Evolutionary conservation across 2,113 vertebrate genomes (phyloP), one percentile per base, ranked within the genome.

Genomic region (Chaetura pelagica): DNA sequence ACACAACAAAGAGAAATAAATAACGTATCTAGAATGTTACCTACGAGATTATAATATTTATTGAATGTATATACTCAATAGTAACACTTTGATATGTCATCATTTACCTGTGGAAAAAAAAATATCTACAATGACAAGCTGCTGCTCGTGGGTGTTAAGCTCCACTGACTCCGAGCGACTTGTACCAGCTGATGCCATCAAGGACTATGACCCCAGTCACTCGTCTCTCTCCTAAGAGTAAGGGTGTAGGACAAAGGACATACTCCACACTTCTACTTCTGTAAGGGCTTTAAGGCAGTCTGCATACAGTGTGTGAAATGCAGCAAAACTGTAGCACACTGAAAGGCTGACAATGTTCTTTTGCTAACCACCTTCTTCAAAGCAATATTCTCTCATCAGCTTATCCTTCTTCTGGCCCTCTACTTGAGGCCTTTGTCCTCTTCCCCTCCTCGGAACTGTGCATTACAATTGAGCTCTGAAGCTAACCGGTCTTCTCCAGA

Each of bases 351-450:
- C 87, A 94, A 69, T 92, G 85, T 93, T 83, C 83, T 96, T 92
- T 90, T 90, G 27, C 88, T 92, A 96, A 90, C 90, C 87, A 93
- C 42, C 35, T 81, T 93, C 90, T 95, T 95, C 92, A 95, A 90
- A 92, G 79, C 19, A 81, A 80, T 77, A 96, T 78, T 95, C 88
- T 68, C 73, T 95, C 94, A 95, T 96, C 94, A 94, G 80, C 77
- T 92, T 92, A 94, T 84, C 73, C 52, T 91, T 92, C 86, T 95
- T 92, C 89, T 89, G 90, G 84, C 74, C 94, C 89, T 87, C 94
- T 91, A 94, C 95, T 97, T 95, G 96, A 95, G 91, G 48, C 87
- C 91, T 95, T 97, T 96, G 95, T 96, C 94, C 89, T 97, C 74
- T 89, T 92, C 27, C 52, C 80, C 91, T 95, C 76, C 84, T 93